Conservation (phyloP, 1,140 invertebrate species). For the Stenopsyche tienmushanensis region DNA sequence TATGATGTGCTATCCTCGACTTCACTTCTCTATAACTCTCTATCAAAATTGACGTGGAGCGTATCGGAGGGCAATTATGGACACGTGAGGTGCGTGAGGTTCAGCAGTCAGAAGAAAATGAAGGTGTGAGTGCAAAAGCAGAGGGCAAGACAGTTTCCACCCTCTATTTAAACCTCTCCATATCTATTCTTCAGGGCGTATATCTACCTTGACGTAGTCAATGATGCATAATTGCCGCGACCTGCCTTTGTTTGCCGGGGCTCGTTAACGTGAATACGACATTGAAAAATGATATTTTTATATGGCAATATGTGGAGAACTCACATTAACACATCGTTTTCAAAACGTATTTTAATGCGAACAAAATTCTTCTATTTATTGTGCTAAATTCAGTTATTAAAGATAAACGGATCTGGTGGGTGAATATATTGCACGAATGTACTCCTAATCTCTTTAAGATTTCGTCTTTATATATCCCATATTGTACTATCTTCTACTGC, state of each 20-base stretch:
- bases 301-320: background rate
- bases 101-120: conserved; percentile 13
- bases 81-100: conserved; percentile 36
- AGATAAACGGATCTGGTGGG: too few species aligned
- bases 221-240: background rate
- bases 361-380: too few species aligned
- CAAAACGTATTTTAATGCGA: too few species aligned
- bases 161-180: background rate
- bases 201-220: background rate
- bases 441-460: too few species aligned
- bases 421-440: too few species aligned
- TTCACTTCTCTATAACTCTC: conserved; percentile 4
- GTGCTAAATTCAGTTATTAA: too few species aligned
- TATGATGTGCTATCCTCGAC: conserved; percentile 1
- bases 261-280: background rate
- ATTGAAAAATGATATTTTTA: background rate
- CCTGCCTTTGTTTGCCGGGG: background rate
- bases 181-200: background rate
- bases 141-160: background rate
- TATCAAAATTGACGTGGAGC: conserved; percentile 32
- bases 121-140: background rate
- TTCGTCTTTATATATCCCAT: too few species aligned
- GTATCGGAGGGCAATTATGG: conserved; percentile 34
- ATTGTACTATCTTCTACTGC: too few species aligned
- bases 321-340: too few species aligned